Base-by-base conservation (phyloP, 2,113 vertebrate genomes). In the Panthera tigris region DNA sequence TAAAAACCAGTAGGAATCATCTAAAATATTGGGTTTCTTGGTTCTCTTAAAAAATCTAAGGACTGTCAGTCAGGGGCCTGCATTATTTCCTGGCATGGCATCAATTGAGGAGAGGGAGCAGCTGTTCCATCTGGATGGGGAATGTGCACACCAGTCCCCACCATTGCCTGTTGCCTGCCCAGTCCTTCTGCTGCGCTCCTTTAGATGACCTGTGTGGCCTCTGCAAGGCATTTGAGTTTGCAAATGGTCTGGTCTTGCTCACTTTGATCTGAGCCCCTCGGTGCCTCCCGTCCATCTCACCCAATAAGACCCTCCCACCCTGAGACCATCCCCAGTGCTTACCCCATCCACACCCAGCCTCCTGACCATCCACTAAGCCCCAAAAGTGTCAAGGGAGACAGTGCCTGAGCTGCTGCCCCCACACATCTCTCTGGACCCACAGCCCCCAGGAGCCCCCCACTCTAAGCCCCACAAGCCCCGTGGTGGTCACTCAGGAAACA, bases 1-100 rank as follows among this genome's bases (percentile, higher is more conserved):
- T 90, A 74, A 96, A 95, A 94, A 79, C 7, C n/a, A 87, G 78
- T 52, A 94, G n/a, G 66, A 93, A 85, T 94, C 71, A 85, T 52
- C 29, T 88, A 63, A 97, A 94, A 93, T 57, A 87, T 0, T 74
- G 68, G 31, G 27, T 94, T 96, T 97, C 83, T 94, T 71, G 19
- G 73, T 55, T 95, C 71, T 78, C 66, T 95, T 71, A 2, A 89
- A 93, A 41, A 69, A 76, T 12, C 15, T 21, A 31, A 25, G 63
- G 86, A 52, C 18, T 18, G 31, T 66, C 29, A 5, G 7, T 19
- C 61, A 3, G 4, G 4, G 50, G 61, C n/a, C 73, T 82, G 48
- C 36, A 15, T 78, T 52, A 85, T 63, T 94, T 94, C 73, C 55
- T 65, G 65, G 61, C 39, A 48, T 5, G 66, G n/a, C 33, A 63